Conservation (phyloP, 2,113 vertebrate genomes). For the Microcebus ravelobensis region DNA sequence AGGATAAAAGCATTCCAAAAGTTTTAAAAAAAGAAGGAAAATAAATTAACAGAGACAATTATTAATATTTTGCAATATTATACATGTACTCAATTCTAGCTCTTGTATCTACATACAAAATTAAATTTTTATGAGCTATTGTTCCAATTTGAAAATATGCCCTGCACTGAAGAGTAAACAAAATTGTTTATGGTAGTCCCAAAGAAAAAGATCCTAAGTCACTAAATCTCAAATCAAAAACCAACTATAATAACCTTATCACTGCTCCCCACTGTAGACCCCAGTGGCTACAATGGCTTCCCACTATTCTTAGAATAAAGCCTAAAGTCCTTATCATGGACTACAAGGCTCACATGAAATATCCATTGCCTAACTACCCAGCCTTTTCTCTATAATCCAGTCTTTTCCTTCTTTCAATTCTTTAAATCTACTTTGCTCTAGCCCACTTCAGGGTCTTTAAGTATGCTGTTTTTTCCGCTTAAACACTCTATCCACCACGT, state of each 20-base stretch:
- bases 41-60: conserved; percentile 36
- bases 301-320: conserved; percentile 22
- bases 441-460: background rate
- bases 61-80: conserved; percentile 14
- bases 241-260: conserved; percentile 20
- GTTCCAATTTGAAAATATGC: conserved; percentile 37
- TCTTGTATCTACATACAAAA: background rate
- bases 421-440: background rate
- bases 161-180: conserved; percentile 26
- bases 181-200: background rate
- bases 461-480: background rate
- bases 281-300: background rate
- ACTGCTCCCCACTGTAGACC: background rate
- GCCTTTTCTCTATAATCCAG: conserved; percentile 34
- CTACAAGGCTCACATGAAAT: background rate
- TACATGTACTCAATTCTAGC: background rate
- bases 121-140: background rate
- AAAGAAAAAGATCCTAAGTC: background rate
- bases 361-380: background rate
- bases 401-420: conserved; percentile 18
- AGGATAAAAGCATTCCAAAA: background rate
- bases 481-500: background rate
- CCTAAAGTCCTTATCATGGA: background rate
- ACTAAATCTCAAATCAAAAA: conserved; percentile 53
- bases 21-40: conserved; percentile 47